Base-by-base conservation (phyloP, 1,140 invertebrate genomes). In the Drosophila ohnishii region DNA sequence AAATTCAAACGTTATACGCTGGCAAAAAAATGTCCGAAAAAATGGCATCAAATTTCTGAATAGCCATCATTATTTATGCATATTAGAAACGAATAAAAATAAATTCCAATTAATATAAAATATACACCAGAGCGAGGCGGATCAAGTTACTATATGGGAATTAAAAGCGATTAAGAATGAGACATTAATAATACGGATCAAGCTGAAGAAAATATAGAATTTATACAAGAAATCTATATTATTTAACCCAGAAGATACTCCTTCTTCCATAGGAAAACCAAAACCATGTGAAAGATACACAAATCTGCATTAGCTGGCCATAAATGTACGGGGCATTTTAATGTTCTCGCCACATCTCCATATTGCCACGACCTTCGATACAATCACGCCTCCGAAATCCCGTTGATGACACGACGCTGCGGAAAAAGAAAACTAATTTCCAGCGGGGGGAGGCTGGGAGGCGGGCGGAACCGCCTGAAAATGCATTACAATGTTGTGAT, bases 401-500 rank as follows among this genome's bases (percentile, higher is more conserved):
- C 67, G 67, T 58, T 71, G 67, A 71, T 71, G 67, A 70, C 65
- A 70, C 30, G 65, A 70, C 13, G 65, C 67, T 48, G 35, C 19
- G 66, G 61, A 40, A 71, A 71, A 71, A 48, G 53, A 71, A 75
- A 75, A 75, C 60, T 75, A 75, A 75, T 75, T 75, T 65, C 39
- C 59, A 56, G 47, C 25, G 5, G 25, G 25, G 47, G 47, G 14
- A 9, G 13, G 6, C 32, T n/a, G 40, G 39, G 8, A 13, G 67
- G 47, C 34, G 34, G 69, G 16, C 48, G 22, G 40, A 37, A 30
- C 47, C 42, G 28, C 35, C 25, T 32, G 73, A 75, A 75, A 85
- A 85, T 85, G 78, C 83, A 78, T 87, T 86, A 87, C 82, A 86
- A 86, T 82, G 82, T 86, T 85, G 74, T 86, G 80, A 75, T 79